Evolutionary conservation across 1,140 invertebrate genomes (phyloP).

Genomic region (Drosophila lacertosa): DNA sequence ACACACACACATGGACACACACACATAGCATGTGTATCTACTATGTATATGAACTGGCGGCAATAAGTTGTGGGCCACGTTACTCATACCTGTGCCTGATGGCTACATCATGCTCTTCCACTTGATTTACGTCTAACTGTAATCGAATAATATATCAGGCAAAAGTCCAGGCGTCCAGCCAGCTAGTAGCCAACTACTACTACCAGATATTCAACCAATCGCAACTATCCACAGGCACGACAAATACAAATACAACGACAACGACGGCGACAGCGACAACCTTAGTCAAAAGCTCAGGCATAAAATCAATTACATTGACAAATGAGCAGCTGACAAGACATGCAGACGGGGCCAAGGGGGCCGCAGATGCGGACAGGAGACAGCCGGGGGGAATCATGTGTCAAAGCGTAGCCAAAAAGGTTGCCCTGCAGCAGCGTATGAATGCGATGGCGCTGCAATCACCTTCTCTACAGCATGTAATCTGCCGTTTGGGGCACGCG

Average conservation of each 20-base stretch:
- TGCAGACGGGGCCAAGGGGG: slow-evolving; percentile 25
- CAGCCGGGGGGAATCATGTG: slow-evolving; percentile 32
- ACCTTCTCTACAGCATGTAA: slow-evolving; percentile 41
- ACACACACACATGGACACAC: slow-evolving; percentile 2
- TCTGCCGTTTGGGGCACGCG: slow-evolving; percentile 51
- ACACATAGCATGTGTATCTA: slow-evolving; percentile 4
- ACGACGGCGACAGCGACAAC: slow-evolving; percentile 40
- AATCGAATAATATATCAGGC: slow-evolving; percentile 79
- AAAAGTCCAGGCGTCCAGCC: slow-evolving; percentile 41
- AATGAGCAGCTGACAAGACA: slow-evolving; percentile 79
- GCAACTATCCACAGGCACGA: slow-evolving; percentile 37
- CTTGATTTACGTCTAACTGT: slow-evolving; percentile 82
- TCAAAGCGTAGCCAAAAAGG: slow-evolving; percentile 64
- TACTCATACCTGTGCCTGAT: slow-evolving; percentile 49
- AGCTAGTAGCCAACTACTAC: slow-evolving; percentile 44
- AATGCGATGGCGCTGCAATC: slow-evolving; percentile 36
- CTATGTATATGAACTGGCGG: slow-evolving; percentile 30
- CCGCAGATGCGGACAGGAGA: background rate
- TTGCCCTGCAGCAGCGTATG: slow-evolving; percentile 46
- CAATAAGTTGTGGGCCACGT: slow-evolving; percentile 24
- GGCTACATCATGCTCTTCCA: slow-evolving; percentile 78
- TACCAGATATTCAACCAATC: slow-evolving; percentile 15
- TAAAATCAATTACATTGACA: slow-evolving; percentile 83
- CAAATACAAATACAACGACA: too few species aligned
- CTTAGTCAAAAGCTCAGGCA: slow-evolving; percentile 76